Percentiles rank a stretch among this genome's conserved stretches.
These are phyloP conservation scores for Saguinus midas DNA, from an alignment of 2,113 vertebrate genomes.

Conservation along the genomic window DNA sequence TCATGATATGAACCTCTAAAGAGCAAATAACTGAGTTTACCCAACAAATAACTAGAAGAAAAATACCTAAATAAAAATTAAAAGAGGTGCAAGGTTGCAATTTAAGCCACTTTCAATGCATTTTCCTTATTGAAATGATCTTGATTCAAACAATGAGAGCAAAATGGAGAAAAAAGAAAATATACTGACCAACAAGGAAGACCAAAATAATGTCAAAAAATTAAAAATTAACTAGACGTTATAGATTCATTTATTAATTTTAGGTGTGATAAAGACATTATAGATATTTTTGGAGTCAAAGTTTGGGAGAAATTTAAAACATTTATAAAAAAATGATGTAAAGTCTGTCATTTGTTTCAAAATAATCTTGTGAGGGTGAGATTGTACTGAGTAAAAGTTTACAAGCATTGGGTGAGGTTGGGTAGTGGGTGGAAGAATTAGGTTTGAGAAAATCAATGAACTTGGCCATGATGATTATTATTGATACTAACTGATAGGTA, in stretches of 20 bases:
- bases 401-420: background rate
- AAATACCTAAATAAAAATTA: background rate
- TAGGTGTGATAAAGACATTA: background rate
- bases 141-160: background rate
- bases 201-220: background rate
- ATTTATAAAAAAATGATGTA: background rate
- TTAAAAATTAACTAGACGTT: background rate
- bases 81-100: background rate
- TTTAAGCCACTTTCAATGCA: background rate
- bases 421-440: background rate
- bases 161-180: fast-evolving
- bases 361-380: background rate
- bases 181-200: fast-evolving
- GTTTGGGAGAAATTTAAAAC: background rate
- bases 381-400: background rate
- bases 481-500: background rate
- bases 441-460: background rate
- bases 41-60: background rate
- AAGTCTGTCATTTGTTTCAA: background rate
- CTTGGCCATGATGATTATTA: background rate
- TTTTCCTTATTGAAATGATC: background rate
- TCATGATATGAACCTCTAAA: background rate
- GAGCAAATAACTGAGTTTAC: background rate
- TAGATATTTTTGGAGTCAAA: background rate
- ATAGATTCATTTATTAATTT: background rate